Base-by-base conservation (phyloP, 2,113 vertebrate genomes). In the Tichodroma muraria region DNA sequence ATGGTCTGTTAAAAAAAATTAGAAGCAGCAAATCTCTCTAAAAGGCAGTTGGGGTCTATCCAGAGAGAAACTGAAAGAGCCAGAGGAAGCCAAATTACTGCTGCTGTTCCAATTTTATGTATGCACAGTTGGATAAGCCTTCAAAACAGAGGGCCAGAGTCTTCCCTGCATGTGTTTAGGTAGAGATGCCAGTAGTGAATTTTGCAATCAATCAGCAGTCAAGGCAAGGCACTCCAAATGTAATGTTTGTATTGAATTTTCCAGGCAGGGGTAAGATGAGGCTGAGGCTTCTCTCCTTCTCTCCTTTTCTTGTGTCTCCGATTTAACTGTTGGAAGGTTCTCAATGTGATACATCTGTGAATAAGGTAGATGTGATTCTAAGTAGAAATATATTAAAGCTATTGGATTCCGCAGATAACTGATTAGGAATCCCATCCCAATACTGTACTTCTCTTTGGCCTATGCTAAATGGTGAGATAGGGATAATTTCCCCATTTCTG, bases 161-260 rank as follows among this genome's bases (percentile, higher is more conserved):
- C 35, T 63, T 91, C 64, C 35, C 56, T 80, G 38, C 19, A 42
- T 91, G 88, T 85, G 66, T 77, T 93, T 91, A 52, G 27, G 21
- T 37, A 82, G 64, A 73, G 27, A 88, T 94, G 71, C 60, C 71
- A 88, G 64, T 45, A 70, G 68, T 37, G 63, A 91, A 93, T 85
- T 73, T 59, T 89, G 50, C 54, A 89, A 77, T 91, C 91, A 66
- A 80, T 88, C 81, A 66, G 27, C 47, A 94, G 68, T 47, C 47
- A 76, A 54, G 53, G 49, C 59, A 88, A 83, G 30, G 42, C 68
- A 44, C 8, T 85, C 44, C 42, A 89, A 93, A 78, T 60, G 30
- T 49, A 93, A 80, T 80, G 44, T 54, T 91, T 66, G 11, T 80
- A 89, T 80, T 78, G 81, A 73, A 82, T 95, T 91, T 93, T 85